Base-by-base conservation (phyloP, 2,888 invertebrate species). In the Xanthia icteritia region DNA sequence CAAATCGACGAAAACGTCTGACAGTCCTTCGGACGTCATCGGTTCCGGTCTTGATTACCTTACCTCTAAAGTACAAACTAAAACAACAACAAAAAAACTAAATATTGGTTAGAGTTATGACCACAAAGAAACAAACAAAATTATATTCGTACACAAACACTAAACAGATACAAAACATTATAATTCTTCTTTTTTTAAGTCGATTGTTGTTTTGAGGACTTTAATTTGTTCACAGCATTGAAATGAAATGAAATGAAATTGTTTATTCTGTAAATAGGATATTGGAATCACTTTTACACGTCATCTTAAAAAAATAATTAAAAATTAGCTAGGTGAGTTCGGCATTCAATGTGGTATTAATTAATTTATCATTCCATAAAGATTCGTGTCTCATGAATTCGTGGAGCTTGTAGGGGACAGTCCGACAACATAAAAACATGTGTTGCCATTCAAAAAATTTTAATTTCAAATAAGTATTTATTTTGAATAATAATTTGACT, bases 401-500 rank as follows among this genome's bases (percentile, higher is more conserved):
- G 54, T 4, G 54, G 0, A n/a, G 56, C 56, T n/a, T 56, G 56
- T 36, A 20, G 0, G 77, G 65, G 20, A 66, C 42, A 31, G 11
- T n/a, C 51, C 58, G 51, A 23, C 8, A 48, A 17, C 17, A n/a
- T 23, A n/a, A 11, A 54, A 1, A 36, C 6, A 11, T 11, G 51
- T 66, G 67, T 77, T 77, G 75, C 68, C 76, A 83, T 23, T 51
- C 42, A 8, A 20, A 45, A 13, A 73, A 60, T 56, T n/a, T 48
- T 2, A 73, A 60, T 66, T 70, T 63, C 73, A 83, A 76, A 79
- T 23, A 42, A n/a, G 17, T 51, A 54, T 48, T 31, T 20, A 61
- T 45, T 64, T 48, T 17, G 27, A 31, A 60, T 27, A 6, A 36
- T 31, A 8, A 13, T 39, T 15, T 54, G 5, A 31, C 31, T 31